Evolutionary conservation across 1,140 invertebrate species (phyloP), one percentile per base, ranked within the genome.

Genomic region (Aphidius gifuensis): DNA sequence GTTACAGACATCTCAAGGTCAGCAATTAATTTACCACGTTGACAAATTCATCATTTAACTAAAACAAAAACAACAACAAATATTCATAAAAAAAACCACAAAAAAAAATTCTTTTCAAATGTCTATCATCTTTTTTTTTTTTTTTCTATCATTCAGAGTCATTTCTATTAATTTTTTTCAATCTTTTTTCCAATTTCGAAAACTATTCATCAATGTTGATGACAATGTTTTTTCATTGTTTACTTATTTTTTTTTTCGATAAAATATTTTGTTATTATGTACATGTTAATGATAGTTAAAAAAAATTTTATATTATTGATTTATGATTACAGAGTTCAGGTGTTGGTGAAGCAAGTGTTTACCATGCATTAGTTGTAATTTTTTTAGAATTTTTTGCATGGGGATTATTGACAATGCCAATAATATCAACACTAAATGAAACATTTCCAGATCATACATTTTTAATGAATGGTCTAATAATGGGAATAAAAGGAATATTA

Each of bases 381-480:
- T 99, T 99, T 84, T 85, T 99, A 78, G 97, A 99, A 84, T 99
- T 99, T 84, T 99, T 99, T 83, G 93, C 97, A 61, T 99, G 97
- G 97, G 97, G 97, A 60, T 85, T 99, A 65, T 85, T 99, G 50
- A 99, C 96, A 47, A 95, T 97, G 85, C 97, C 97, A 53, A 92
- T 99, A 75, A 99, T 99, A 77, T 90, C 92, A 68, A 97, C 97
- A 67, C 82, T 99, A 66, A 97, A 99, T 80, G 89, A 93, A 68
- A 99, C 97, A 54, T 99, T 99, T 83, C 97, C 97, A 62, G 91
- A 97, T 82, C 96, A 99, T 74, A 99, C 96, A 71, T 99, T 99
- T 83, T 86, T 99, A 46, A 98, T 99, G 94, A 99, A 99, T 87
- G 97, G 97, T 62, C 85, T 99, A 64, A 99, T 99, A 74, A 94